Conservation (phyloP, 2,888 invertebrate genomes). For the Hypomecis punctinalis region DNA sequence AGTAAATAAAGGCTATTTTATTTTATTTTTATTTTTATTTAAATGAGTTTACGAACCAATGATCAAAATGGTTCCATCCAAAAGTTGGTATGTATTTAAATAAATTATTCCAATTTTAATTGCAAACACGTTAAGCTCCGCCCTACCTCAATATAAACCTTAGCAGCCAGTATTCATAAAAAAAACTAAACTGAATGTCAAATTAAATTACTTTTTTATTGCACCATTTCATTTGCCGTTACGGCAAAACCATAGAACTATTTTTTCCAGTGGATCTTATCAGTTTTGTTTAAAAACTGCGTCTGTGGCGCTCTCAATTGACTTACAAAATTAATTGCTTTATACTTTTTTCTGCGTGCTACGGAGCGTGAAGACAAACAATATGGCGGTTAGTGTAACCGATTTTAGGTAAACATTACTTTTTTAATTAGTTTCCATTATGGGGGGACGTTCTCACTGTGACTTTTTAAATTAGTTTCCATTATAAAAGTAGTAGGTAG, state of each 20-base stretch:
- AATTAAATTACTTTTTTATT: conserved; percentile 65
- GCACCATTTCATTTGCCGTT: too few relatives aligned
- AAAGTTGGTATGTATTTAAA: conserved; percentile 5
- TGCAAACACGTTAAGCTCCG: conserved; percentile 39
- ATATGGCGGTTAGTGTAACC: conserved; percentile 64
- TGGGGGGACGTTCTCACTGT: conserved; percentile 4
- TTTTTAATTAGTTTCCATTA: conserved; percentile 33
- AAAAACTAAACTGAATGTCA: conserved; percentile 61
- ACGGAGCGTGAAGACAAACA: conserved; percentile 71
- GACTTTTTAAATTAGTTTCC: too few relatives aligned
- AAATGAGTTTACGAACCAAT: too few relatives aligned
- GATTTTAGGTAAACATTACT: conserved; percentile 37
- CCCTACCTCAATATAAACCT: conserved; percentile 46
- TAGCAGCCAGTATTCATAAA: conserved; percentile 20
- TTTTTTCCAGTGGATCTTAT: too few relatives aligned
- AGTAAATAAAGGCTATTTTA: too few relatives aligned
- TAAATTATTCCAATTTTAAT: conserved; percentile 28
- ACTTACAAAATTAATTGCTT: background rate
- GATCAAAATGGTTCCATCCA: conserved; percentile 9
- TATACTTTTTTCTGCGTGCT: conserved; percentile 61
- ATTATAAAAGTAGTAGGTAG: too few relatives aligned
- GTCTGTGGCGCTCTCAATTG: background rate
- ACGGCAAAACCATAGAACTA: background rate
- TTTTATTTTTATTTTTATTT: too few relatives aligned
- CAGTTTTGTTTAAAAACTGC: background rate